Evolutionary conservation across 2,888 invertebrate species (phyloP).

Genomic region (Polylopha cassiicola): DNA sequence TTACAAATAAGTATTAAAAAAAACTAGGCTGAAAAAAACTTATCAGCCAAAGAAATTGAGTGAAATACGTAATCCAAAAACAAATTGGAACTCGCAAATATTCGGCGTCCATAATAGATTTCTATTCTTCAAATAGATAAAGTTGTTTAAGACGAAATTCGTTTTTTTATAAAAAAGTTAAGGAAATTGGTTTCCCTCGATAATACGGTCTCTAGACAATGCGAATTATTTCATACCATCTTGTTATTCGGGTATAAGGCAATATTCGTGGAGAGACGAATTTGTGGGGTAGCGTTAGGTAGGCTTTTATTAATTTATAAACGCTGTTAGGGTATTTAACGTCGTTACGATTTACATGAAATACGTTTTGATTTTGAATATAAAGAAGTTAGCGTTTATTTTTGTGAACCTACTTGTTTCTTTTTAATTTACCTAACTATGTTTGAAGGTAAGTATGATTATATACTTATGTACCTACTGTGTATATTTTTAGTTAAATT

Average conservation of each 20-base stretch:
- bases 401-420: too few species aligned
- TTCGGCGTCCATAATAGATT: conserved; percentile 6
- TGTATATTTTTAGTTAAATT: too few species aligned
- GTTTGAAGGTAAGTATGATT: too few species aligned
- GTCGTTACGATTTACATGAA: too few species aligned
- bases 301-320: conserved; percentile 1
- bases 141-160: conserved; percentile 16
- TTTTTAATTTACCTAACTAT: too few species aligned
- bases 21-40: neutral
- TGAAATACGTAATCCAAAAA: neutral
- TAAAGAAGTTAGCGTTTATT: too few species aligned
- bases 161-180: conserved; percentile 34
- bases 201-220: conserved; percentile 64
- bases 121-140: conserved; percentile 7
- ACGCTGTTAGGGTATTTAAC: neutral
- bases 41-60: neutral
- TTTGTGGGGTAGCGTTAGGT: conserved; percentile 11
- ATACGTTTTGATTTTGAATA: too few species aligned
- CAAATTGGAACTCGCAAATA: conserved; percentile 3
- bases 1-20: too few species aligned
- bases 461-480: too few species aligned
- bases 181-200: conserved; percentile 61
- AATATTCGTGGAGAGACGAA: conserved; percentile 24
- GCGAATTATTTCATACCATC: conserved; percentile 43
- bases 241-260: conserved; percentile 24